Evolutionary conservation across 1,140 invertebrate species (phyloP).

Genomic region (Lethocerus indicus): DNA sequence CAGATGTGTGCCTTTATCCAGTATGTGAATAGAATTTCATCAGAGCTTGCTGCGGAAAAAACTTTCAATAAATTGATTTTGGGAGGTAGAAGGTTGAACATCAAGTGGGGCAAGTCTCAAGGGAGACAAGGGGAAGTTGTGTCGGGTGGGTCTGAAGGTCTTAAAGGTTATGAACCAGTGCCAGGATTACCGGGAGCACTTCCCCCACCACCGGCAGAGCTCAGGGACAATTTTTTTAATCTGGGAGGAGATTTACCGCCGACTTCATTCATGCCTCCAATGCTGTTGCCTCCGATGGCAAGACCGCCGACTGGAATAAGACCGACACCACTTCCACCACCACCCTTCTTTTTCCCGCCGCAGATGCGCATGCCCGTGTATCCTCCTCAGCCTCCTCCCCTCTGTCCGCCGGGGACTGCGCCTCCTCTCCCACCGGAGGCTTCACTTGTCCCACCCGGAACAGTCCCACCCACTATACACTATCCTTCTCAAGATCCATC

Average conservation of each 20-base stretch:
- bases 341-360: slow-evolving; percentile 22
- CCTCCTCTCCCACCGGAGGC: slow-evolving; percentile 28
- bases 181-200: slow-evolving; percentile 69
- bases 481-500: slow-evolving; percentile 92
- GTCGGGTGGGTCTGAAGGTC: slow-evolving; percentile 16
- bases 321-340: slow-evolving; percentile 18
- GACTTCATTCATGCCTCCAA: slow-evolving; percentile 41
- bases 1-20: slow-evolving; percentile 98
- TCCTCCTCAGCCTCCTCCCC: slow-evolving; percentile 17
- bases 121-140: slow-evolving; percentile 27
- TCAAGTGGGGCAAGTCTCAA: slow-evolving; percentile 93
- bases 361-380: slow-evolving; percentile 28
- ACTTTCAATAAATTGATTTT: slow-evolving; percentile 92
- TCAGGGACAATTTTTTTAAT: slow-evolving; percentile 71
- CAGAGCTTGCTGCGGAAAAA: slow-evolving; percentile 87
- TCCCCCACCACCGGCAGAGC: slow-evolving; percentile 57
- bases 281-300: slow-evolving; percentile 31
- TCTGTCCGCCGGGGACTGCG: slow-evolving; percentile 20
- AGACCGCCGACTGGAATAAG: slow-evolving; percentile 22
- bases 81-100: slow-evolving; percentile 69
- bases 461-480: slow-evolving; percentile 41
- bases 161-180: slow-evolving; percentile 55
- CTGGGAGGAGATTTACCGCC: slow-evolving; percentile 42
- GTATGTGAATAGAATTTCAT: slow-evolving; percentile 74
- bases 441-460: slow-evolving; percentile 31